Evolutionary conservation across 2,888 invertebrate species (phyloP), one percentile per base, ranked within the genome.

Genomic region (Beris morrisii): DNA sequence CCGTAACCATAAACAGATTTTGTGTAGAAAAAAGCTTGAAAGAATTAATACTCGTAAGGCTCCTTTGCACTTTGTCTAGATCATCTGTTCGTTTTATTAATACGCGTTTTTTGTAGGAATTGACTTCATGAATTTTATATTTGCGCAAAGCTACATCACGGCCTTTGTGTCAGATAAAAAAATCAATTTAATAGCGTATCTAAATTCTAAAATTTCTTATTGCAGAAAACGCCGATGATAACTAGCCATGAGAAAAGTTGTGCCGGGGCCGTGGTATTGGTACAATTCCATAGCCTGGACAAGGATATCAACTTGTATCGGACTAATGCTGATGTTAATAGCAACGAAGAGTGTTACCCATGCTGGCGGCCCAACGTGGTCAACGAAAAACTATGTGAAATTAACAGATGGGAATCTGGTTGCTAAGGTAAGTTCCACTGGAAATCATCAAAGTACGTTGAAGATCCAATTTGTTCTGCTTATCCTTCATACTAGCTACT

Each of bases 181-280:
- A 22, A 22, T 22, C 22, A 22, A 22, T 22, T 22, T 22, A 22
- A 22, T 22, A 22, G 22, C 22, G 22, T 22, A 22, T 22, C 22
- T 22, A 3, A 22, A 22, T 22, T 22, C 22, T 22, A 22, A 22
- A 22, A 22, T 22, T 22, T 22, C 3, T 22, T 22, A 22, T 71
- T 72, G 72, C 72, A 75, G 72, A 70, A 71, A 72, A 74, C 74
- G 74, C 73, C 74, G 71, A 79, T 79, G 79, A 74, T 73, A 74
- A 76, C 74, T 74, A 75, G 78, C 77, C 77, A 79, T 79, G 79
- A 78, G 75, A 79, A 78, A 74, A 74, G 74, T 76, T 76, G 75
- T 76, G 75, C 75, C 74, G 74, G 75, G 74, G 74, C 73, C 73
- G 72, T 72, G 75, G 75, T 73, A 73, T 70, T 73, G 64, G 67